Base-by-base conservation (phyloP, 2,888 invertebrate species). In the Heliconius ismenius region DNA sequence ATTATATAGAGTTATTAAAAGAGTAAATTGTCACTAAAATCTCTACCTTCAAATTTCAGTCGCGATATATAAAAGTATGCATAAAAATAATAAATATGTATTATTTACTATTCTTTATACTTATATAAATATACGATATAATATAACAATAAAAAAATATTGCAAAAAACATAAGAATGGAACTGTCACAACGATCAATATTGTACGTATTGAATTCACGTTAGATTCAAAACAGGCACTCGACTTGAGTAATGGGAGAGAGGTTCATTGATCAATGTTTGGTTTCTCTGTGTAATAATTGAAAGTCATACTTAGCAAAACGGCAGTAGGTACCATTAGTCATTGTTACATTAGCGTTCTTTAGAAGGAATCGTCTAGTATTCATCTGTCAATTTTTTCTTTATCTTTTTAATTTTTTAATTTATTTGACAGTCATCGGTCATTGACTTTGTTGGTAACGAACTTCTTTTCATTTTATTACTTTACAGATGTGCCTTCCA, bases 201-300 rank as follows among this genome's bases (percentile, higher is more conserved):
- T 32, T n/a, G 1, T 9, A 58, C 70, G 0, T 24, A 58, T 63
- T 73, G 43, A 63, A 62, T 73, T 39, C 63, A 39, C 43, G 73
- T 76, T 60, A 26, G 58, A 72, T 72, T 70, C 63, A 73, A 76
- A 64, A 43, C 26, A 26, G 39, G 21, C 60, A 60, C 60, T 65
- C 65, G 39, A 39, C 24, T 73, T 76, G 54, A 60, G 18, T 49
- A 64, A 72, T 73, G 67, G 28, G 68, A 76, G 68, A 76, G 78
- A 73, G 76, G 75, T 62, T 75, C 64, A 77, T 76, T 77, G 68
- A 76, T 77, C 70, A 76, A 79, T 75, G 73, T 74, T 62, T 75
- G 58, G 72, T 79, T 77, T 79, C 77, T 67, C 75, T 28, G 65
- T 62, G 70, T 72, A 67, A 75, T 60, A 75, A 75, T 75, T 64